Percentiles rank a stretch among this genome's conserved stretches.
Evolutionary conservation across 2,797 vertebrate genomes (phyloP).

Genomic region (Siniperca obscura): DNA sequence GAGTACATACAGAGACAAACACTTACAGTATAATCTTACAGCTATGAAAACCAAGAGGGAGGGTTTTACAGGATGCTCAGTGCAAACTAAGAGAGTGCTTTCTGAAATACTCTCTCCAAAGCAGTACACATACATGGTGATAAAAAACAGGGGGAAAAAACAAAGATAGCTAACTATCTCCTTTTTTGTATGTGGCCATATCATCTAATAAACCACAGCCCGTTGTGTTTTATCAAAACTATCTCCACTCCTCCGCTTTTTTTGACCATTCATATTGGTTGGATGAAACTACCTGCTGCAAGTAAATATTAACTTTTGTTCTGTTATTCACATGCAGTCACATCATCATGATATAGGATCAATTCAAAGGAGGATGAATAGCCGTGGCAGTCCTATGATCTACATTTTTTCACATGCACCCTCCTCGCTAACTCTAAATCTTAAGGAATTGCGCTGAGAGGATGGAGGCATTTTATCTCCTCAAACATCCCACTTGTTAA

Average conservation of each 20-base stretch:
- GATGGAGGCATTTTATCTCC: constrained; percentile 69
- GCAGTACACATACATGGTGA: neutral
- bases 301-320: neutral
- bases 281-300: neutral
- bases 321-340: neutral
- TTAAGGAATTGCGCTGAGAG: constrained; percentile 43
- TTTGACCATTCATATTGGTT: neutral
- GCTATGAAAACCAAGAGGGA: neutral
- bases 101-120: neutral
- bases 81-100: neutral
- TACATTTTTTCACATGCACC: constrained; percentile 18
- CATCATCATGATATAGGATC: constrained; percentile 10
- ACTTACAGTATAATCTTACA: neutral
- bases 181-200: neutral
- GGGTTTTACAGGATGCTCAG: neutral
- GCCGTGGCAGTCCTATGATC: constrained; percentile 41
- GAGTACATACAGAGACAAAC: neutral
- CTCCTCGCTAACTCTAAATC: constrained; percentile 64
- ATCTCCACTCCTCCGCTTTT: neutral
- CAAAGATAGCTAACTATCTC: neutral
- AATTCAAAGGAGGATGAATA: constrained; percentile 27
- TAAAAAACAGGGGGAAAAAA: neutral
- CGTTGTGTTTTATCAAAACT: neutral
- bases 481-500: constrained; percentile 67
- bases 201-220: neutral